A percentile compares a stretch with the other conserved stretches of the same genome.
Evolutionary conservation across 92 coral and sea anemone species (phyloP).

Genomic region (Heliopora coerulea): DNA sequence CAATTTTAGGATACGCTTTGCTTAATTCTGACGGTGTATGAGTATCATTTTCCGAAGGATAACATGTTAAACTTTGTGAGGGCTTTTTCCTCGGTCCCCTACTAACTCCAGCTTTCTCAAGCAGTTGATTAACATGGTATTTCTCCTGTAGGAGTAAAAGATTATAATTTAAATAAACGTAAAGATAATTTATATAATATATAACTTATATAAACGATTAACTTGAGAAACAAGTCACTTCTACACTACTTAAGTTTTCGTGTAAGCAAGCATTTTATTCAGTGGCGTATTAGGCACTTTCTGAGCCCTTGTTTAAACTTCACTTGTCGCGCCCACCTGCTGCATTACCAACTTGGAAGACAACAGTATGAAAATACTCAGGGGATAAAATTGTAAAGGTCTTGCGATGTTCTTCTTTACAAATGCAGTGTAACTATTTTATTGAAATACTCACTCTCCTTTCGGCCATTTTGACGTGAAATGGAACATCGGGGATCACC

Average conservation of each 20-base stretch:
- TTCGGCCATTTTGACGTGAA: conserved; percentile 77
- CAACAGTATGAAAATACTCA: background rate
- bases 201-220: too few relatives aligned
- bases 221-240: too few relatives aligned
- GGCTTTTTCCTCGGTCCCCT: conserved; percentile 83
- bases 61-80: conserved; percentile 19
- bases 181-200: too few relatives aligned
- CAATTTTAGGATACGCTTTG: background rate
- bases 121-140: conserved; percentile 70
- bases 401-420: background rate
- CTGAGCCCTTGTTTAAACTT: too few relatives aligned
- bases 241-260: too few relatives aligned
- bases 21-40: conserved; percentile 17
- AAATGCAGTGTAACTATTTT: too few relatives aligned
- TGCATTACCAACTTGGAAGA: too few relatives aligned
- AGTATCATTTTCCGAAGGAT: background rate
- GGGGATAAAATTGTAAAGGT: background rate
- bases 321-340: too few relatives aligned
- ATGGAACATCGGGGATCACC: conserved; percentile 89
- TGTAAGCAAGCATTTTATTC: too few relatives aligned
- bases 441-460: conserved; percentile 63
- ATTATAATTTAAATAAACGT: background rate
- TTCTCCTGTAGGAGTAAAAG: conserved; percentile 58
- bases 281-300: too few relatives aligned
- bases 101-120: conserved; percentile 83